Percentiles rank a stretch among this genome's conserved stretches.
phyloP scores from a whole-genome alignment of 2,888 invertebrate genomes.

The Lamellibrachia satsuma region DNA sequence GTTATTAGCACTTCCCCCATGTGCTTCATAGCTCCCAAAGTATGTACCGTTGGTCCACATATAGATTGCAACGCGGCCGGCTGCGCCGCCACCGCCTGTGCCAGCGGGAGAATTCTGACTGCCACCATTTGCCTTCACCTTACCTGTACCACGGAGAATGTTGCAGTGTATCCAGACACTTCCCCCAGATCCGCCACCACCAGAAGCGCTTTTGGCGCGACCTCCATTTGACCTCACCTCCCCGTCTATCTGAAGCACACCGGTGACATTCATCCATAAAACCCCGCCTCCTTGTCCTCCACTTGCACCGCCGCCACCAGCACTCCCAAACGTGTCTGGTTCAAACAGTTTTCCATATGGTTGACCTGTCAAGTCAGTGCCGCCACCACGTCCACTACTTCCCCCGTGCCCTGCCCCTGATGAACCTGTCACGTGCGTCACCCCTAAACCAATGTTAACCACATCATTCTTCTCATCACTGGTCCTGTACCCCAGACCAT shows the following conservation, averaged over 20 bases:
- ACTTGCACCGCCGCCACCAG: constrained; percentile 43
- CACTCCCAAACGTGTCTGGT: constrained; percentile 49
- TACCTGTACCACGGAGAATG: constrained; percentile 12
- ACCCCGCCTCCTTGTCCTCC: constrained; percentile 50
- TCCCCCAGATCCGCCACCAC: constrained; percentile 53
- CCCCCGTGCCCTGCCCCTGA: constrained; percentile 55
- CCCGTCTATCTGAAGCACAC: constrained; percentile 49
- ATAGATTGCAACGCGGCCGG: constrained; percentile 48
- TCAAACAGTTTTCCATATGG: constrained; percentile 52
- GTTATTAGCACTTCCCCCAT: constrained; percentile 43
- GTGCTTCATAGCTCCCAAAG: constrained; percentile 46
- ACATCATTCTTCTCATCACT: constrained; percentile 36
- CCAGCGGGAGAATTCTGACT: not conserved
- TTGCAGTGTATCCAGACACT: constrained; percentile 48
- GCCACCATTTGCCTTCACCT: not conserved
- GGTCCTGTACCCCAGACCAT: constrained; percentile 46
- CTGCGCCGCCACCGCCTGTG: not conserved
- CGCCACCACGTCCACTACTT: constrained; percentile 49
- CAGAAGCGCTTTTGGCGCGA: constrained; percentile 38
- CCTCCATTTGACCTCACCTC: constrained; percentile 47
- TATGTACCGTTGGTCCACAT: constrained; percentile 50
- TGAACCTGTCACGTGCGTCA: constrained; percentile 43
- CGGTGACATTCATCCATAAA: constrained; percentile 45
- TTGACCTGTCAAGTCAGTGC: constrained; percentile 46
- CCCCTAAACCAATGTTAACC: constrained; percentile 47